These are phyloP conservation scores for Amia ocellicauda DNA, from an alignment of 2,113 vertebrate species.

Conservation along the genomic window DNA sequence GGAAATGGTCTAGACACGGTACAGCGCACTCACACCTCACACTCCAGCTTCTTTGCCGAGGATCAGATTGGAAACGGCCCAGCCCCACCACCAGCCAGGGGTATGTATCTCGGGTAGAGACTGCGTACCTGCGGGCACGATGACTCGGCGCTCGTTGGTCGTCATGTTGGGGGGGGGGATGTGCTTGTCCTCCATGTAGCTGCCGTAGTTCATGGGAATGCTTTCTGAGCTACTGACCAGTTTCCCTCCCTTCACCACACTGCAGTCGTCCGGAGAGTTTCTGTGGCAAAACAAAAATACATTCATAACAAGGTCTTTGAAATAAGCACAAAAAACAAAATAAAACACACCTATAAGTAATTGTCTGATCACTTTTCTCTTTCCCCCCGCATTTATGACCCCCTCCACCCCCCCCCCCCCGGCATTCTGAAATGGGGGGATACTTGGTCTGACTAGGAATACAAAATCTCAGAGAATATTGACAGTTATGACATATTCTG, in stretches of 20 bases:
- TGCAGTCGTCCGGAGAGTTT: constrained; percentile 78
- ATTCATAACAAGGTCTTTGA: too few species aligned
- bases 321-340: too few species aligned
- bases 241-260: constrained; percentile 75
- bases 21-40: constrained; percentile 4
- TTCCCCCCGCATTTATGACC: too few species aligned
- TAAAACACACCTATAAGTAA: too few species aligned
- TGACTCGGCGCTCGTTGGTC: constrained; percentile 79
- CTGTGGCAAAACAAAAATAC: constrained; percentile 46
- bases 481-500: too few species aligned
- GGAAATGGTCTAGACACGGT: constrained; percentile 38
- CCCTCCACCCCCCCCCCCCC: too few species aligned
- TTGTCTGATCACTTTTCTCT: too few species aligned
- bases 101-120: too few species aligned
- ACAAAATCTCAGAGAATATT: too few species aligned
- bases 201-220: constrained; percentile 72
- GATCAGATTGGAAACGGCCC: constrained; percentile 4
- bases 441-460: too few species aligned
- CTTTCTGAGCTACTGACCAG: constrained; percentile 64
- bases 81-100: background rate
- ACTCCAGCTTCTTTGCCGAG: background rate
- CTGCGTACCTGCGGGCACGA: constrained; percentile 79
- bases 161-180: constrained; percentile 81
- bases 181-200: constrained; percentile 84
- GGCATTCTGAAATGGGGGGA: too few species aligned